Conservation (phyloP, 2,888 invertebrate species). For the Aleiodes leptofemur region DNA sequence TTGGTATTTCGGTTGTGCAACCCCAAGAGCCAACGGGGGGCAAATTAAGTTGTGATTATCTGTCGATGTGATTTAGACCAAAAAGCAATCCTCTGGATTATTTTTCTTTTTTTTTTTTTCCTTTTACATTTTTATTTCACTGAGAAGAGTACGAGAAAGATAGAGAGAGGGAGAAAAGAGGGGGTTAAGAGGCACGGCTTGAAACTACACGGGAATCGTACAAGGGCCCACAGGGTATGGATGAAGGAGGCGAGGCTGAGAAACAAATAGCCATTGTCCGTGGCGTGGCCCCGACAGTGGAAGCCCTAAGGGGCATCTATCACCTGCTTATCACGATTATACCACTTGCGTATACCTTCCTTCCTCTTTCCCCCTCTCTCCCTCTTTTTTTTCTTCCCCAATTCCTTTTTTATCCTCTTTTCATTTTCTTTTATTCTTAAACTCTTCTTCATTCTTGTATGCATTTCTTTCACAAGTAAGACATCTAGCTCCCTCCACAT, state of each 20-base stretch:
- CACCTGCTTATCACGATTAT: conserved; percentile 76
- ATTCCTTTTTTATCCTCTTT: conserved; percentile 45
- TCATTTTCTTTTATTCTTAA: conserved; percentile 35
- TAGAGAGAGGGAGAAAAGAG: conserved; percentile 38
- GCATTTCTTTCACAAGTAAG: conserved; percentile 42
- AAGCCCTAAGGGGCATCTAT: conserved; percentile 73
- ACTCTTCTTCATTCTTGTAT: conserved; percentile 34
- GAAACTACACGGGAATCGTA: conserved; percentile 44
- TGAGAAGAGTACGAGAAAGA: conserved; percentile 30
- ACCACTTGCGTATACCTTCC: conserved; percentile 67
- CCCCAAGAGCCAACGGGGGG: conserved; percentile 66
- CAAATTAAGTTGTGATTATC: conserved; percentile 75
- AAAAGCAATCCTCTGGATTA: conserved; percentile 47
- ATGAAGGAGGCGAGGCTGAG: conserved; percentile 65
- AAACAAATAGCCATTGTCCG: conserved; percentile 75
- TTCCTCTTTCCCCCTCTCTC: conserved; percentile 48
- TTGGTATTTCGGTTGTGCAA: conserved; percentile 18
- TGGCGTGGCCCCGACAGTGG: conserved; percentile 67
- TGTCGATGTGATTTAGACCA: conserved; percentile 74
- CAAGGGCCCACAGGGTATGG: conserved; percentile 28
- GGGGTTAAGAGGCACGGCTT: conserved; percentile 40
- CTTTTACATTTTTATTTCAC: conserved; percentile 6
- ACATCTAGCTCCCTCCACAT: conserved; percentile 24
- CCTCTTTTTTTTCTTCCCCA: conserved; percentile 55
- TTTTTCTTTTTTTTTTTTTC: conserved; percentile 14